A percentile compares a stretch with the other conserved stretches of the same genome.
These are phyloP conservation scores for Drosophila asahinai DNA, from an alignment of 1,140 invertebrate species.

Conservation along the genomic window DNA sequence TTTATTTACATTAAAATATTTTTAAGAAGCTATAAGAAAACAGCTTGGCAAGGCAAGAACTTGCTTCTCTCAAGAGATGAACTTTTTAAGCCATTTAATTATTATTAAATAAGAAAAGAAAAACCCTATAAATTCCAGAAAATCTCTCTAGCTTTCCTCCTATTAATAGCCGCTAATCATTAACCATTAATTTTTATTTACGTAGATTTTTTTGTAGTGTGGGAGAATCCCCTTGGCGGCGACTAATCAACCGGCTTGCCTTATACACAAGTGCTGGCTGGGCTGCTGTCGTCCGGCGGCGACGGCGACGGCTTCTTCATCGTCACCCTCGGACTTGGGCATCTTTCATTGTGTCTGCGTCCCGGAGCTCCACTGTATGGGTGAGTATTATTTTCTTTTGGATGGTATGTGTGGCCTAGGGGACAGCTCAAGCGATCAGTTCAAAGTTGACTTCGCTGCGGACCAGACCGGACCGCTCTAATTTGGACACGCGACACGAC, in stretches of 20 bases:
- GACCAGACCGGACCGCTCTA: conserved; percentile 44
- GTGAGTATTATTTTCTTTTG: conserved; percentile 10
- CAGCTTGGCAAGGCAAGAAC: too few relatives aligned
- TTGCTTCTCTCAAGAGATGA: too few relatives aligned
- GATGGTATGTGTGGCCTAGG: conserved; percentile 24
- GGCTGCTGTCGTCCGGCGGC: conserved; percentile 17
- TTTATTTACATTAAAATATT: too few relatives aligned
- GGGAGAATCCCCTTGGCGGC: conserved; percentile 57
- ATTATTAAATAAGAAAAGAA: too few relatives aligned
- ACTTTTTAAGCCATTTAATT: too few relatives aligned
- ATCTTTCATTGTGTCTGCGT: conserved; percentile 39
- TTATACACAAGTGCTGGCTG: conserved; percentile 38
- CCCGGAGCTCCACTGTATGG: conserved; percentile 25
- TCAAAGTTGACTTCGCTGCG: conserved; percentile 60
- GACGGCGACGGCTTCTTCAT: conserved; percentile 36
- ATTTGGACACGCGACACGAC: conserved; percentile 31
- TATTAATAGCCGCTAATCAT: too few relatives aligned
- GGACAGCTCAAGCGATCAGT: conserved; percentile 59
- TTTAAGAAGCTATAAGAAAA: too few relatives aligned
- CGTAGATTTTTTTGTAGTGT: conserved; percentile 4
- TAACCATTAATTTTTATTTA: background rate
- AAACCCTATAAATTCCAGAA: too few relatives aligned
- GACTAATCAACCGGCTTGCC: conserved; percentile 72
- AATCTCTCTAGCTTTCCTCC: too few relatives aligned
- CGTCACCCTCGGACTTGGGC: conserved; percentile 22